Conservation (phyloP, 2,888 invertebrate genomes). For the Helleia helle region DNA sequence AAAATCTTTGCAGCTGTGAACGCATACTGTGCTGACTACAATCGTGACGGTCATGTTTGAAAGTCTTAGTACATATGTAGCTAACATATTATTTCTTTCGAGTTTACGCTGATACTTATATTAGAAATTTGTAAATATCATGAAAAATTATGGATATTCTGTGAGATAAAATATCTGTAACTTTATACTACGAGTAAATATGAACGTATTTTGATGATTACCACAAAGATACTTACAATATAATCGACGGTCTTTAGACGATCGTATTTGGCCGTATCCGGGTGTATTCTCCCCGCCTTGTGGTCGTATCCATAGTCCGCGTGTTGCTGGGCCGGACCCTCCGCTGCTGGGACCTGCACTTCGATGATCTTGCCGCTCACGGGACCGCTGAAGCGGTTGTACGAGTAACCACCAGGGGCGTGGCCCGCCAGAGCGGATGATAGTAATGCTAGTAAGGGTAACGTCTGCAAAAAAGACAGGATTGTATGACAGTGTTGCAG, state of each 20-base stretch:
- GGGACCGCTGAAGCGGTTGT: constrained; percentile 82
- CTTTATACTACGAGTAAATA: no score
- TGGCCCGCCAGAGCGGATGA: constrained; percentile 36
- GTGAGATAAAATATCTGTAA: no score
- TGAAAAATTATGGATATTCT: no score
- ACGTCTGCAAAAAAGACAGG: constrained; percentile 33
- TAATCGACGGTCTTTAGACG: constrained; percentile 77
- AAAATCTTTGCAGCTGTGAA: no score
- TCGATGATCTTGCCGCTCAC: constrained; percentile 78
- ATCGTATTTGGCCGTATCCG: constrained; percentile 63
- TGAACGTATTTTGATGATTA: no score
- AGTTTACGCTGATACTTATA: no score
- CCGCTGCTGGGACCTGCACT: constrained; percentile 67
- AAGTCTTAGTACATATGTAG: no score
- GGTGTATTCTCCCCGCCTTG: constrained; percentile 54
- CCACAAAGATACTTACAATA: constrained; percentile 61
- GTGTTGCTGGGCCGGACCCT: constrained; percentile 58
- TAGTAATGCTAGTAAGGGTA: constrained; percentile 35
- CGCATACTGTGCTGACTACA: no score
- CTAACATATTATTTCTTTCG: no score
- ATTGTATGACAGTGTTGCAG: no score
- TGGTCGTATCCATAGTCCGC: constrained; percentile 68
- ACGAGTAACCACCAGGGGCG: constrained; percentile 76
- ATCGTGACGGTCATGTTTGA: no score
- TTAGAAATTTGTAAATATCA: no score